Evolutionary conservation across 2,797 vertebrate species (phyloP), one percentile per base, ranked within the genome.

Genomic region (Perodicticus potto): DNA sequence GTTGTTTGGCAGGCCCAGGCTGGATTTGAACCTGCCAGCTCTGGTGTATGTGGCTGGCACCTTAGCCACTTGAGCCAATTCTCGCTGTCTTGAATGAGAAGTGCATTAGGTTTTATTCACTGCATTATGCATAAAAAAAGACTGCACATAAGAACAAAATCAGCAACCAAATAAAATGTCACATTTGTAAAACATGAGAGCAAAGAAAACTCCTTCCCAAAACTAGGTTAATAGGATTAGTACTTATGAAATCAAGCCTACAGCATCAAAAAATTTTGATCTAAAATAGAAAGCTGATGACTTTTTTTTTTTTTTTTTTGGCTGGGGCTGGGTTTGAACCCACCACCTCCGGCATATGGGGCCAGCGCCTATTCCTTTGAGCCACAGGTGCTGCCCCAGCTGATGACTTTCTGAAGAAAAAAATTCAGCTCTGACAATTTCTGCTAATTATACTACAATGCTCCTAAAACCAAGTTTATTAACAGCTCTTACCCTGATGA

Each of bases 201-300:
- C 22, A 57, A 93, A 88, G 72, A 86, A 84, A 92, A 63, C 23
- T 45, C 84, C 77, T 91, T 73, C 93, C 61, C 32, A 27, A 83
- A 85, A 87, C 1, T 29, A 91, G 32, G 61, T 89, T 94, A 96
- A 95, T 2, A 77, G 40, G 73, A 80, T 89, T 86, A 87, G 22
- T 70, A 73, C 6, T 63, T 19, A 91, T 2, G 22, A 93, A 90
- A 92, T 10, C 8, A 86, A 95, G 25, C 19, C 12, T 29, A 80
- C 13, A 9, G 12, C 0, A 59, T 25, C 43, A 53, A 14, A 91
- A 91, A 45, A 32, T 10, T 23, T 61, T 73, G 27, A 19, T 72
- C 55, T 82, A 84, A 53, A 89, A 57, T 43, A 23, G 53, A 86
- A 92, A 94, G 34, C 22, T 57, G 23, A 29, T n/a, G 43, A 67